Evolutionary conservation across 1,140 invertebrate species (phyloP).

Genomic region (Diuraphis noxia): DNA sequence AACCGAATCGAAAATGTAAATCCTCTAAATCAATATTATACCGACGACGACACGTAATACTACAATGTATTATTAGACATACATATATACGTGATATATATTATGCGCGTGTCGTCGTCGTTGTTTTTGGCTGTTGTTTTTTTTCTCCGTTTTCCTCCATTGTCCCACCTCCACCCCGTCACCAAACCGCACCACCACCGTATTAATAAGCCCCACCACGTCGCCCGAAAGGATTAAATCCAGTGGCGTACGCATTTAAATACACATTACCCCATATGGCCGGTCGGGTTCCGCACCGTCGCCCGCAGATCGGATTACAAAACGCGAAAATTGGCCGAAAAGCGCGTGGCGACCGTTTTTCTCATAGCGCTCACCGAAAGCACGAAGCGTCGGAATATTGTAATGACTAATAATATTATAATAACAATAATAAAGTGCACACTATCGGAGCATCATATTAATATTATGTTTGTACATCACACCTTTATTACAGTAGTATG

Average conservation of each 20-base stretch:
- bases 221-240: constrained; percentile 30
- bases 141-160: neutral
- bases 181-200: too few species aligned
- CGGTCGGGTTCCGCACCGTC: neutral
- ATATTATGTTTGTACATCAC: neutral
- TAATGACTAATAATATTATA: too few species aligned
- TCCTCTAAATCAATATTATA: constrained; percentile 38
- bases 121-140: neutral
- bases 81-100: neutral
- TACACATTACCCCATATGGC: constrained; percentile 23
- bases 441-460: neutral
- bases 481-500: neutral
- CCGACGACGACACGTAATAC: neutral
- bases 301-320: constrained; percentile 41
- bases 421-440: too few species aligned
- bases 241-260: constrained; percentile 13
- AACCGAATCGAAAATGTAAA: constrained; percentile 49
- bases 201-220: constrained; percentile 2
- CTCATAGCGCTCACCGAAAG: neutral
- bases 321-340: constrained; percentile 3
- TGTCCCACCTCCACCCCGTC: neutral
- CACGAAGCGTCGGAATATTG: neutral
- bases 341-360: neutral
- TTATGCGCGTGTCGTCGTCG: neutral
- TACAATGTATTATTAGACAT: neutral